Evolutionary conservation across 2,888 invertebrate genomes (phyloP).

Genomic region (Dicycla oo): DNA sequence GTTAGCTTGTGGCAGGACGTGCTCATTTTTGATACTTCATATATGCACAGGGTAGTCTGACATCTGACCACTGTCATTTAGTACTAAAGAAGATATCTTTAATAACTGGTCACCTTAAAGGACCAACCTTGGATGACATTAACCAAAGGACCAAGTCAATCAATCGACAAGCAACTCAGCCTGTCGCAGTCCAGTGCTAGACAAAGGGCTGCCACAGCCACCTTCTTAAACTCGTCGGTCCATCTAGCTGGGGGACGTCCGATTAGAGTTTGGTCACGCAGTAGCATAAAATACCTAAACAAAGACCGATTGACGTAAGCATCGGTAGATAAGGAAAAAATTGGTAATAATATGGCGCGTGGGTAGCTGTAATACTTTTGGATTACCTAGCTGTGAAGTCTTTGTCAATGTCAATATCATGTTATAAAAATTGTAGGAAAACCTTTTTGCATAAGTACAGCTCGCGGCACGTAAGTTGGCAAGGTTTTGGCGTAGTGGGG

Average conservation of each 20-base stretch:
- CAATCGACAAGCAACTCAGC: no score
- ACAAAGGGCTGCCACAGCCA: no score
- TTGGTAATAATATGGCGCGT: conserved; percentile 17
- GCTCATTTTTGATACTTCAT: conserved; percentile 35
- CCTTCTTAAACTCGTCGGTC: no score
- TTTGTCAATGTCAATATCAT: conserved; percentile 4
- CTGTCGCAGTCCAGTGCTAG: no score
- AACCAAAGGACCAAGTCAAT: not conserved
- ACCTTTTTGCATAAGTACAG: no score
- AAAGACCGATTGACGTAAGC: conserved; percentile 42
- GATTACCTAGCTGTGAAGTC: conserved; percentile 6
- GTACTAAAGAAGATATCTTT: conserved; percentile 39
- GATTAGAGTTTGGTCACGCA: conserved; percentile 30
- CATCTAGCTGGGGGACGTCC: no score
- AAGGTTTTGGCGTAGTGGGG: no score
- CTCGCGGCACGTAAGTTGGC: no score
- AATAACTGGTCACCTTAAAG: conserved; percentile 17
- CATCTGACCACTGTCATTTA: conserved; percentile 50
- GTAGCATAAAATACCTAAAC: conserved; percentile 55
- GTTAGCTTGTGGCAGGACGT: conserved; percentile 78
- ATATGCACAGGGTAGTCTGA: conserved; percentile 51
- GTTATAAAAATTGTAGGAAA: not conserved
- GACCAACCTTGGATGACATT: conserved; percentile 40
- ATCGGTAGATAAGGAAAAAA: conserved; percentile 29
- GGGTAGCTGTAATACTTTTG: conserved; percentile 17